phyloP scores from a whole-genome alignment of 2,113 vertebrate genomes.

The Grallaria varia region DNA sequence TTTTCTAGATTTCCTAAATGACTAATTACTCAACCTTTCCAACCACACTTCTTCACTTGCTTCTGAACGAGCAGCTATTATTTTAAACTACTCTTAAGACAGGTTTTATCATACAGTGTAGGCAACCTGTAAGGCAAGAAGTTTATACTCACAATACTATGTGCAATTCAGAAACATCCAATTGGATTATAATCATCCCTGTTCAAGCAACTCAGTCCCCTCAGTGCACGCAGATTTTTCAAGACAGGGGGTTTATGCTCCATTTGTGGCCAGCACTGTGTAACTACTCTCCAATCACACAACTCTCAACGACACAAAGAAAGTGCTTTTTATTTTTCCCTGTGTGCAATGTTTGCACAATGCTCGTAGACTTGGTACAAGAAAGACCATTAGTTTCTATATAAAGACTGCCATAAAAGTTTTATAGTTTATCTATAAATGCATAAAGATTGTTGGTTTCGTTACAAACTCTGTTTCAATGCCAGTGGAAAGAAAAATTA shows the following conservation, averaged over 20 bases:
- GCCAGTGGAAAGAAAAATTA: slow-evolving; percentile 73
- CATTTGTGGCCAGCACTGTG: slow-evolving; percentile 48
- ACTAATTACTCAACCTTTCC: not conserved
- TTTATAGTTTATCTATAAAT: slow-evolving; percentile 77
- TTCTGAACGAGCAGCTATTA: not conserved
- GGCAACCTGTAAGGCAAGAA: slow-evolving; percentile 6
- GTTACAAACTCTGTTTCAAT: slow-evolving; percentile 62
- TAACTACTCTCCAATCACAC: slow-evolving; percentile 46
- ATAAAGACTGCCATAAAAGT: slow-evolving; percentile 74
- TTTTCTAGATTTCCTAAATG: not conserved
- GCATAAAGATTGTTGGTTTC: slow-evolving; percentile 73
- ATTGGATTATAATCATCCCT: slow-evolving; percentile 44
- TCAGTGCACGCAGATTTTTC: not conserved
- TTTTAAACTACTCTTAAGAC: not conserved
- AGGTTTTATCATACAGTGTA: not conserved
- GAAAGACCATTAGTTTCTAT: slow-evolving; percentile 74
- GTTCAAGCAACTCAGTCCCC: slow-evolving; percentile 24
- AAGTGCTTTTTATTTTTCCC: slow-evolving; percentile 69
- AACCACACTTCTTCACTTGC: not conserved
- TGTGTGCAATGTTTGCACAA: slow-evolving; percentile 57
- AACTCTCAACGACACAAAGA: slow-evolving; percentile 61
- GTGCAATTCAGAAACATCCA: slow-evolving; percentile 45
- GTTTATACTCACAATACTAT: slow-evolving; percentile 4
- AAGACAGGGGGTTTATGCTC: slow-evolving; percentile 27
- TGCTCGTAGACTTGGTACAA: slow-evolving; percentile 58